Evolutionary conservation across 1,140 invertebrate genomes (phyloP).

Genomic region (Lamellibrachia luymesi): DNA sequence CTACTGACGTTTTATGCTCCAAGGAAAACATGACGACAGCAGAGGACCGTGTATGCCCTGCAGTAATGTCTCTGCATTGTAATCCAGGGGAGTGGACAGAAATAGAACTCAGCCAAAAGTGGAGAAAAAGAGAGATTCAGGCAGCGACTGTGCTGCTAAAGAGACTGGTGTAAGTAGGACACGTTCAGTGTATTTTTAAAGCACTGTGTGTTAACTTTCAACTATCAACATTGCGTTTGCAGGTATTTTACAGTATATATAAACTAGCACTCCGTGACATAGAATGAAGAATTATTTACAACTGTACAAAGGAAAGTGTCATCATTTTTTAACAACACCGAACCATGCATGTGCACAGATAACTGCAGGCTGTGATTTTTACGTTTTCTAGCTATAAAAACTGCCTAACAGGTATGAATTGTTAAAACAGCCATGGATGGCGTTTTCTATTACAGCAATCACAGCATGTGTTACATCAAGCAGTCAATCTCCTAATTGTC

Average conservation of each 20-base stretch:
- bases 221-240: background rate
- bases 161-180: too few relatives aligned
- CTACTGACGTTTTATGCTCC: too few relatives aligned
- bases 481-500: background rate
- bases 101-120: too few relatives aligned
- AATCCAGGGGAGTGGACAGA: background rate
- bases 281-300: background rate
- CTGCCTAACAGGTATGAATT: background rate
- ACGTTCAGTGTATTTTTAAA: too few relatives aligned
- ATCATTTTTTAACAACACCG: background rate
- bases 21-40: background rate
- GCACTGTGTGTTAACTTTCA: background rate
- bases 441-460: background rate
- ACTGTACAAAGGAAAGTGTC: background rate
- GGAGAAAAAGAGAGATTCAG: too few relatives aligned
- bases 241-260: background rate
- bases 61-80: background rate
- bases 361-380: background rate
- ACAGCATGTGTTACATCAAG: background rate
- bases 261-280: background rate
- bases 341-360: background rate
- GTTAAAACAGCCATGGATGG: background rate
- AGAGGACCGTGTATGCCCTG: background rate
- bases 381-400: background rate
- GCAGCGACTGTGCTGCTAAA: too few relatives aligned